A percentile compares a stretch with the other conserved stretches of the same genome.
Evolutionary conservation across 2,113 vertebrate genomes (phyloP).

Genomic region (Mustela lutreola): DNA sequence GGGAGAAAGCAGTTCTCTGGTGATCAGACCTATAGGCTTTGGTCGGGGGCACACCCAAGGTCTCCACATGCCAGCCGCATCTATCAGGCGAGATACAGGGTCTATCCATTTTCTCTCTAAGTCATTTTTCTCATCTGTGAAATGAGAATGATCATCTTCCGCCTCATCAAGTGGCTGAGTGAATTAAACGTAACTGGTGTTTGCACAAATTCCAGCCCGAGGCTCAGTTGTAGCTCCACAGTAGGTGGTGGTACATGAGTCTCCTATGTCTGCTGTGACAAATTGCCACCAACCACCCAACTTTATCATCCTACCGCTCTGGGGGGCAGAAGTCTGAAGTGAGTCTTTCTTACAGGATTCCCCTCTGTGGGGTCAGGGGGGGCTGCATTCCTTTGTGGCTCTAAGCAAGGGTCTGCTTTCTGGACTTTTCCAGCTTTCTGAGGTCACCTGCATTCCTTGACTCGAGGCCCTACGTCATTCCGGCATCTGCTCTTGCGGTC

Average conservation of each 20-base stretch:
- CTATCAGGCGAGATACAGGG: background rate
- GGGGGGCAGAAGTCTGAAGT: background rate
- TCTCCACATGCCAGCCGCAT: background rate
- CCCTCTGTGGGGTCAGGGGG: background rate
- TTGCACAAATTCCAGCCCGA: background rate
- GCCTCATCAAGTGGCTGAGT: background rate
- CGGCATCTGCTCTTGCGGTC: background rate
- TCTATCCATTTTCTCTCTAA: background rate
- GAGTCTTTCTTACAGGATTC: background rate
- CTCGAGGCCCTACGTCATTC: background rate
- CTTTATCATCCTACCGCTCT: background rate
- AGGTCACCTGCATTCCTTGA: background rate
- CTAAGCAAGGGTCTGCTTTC: background rate
- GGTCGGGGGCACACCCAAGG: background rate
- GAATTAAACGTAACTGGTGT: background rate
- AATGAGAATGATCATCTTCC: conserved; percentile 37
- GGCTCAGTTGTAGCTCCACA: background rate
- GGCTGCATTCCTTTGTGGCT: background rate
- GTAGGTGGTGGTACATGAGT: background rate
- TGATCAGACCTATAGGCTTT: background rate
- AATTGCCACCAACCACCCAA: background rate
- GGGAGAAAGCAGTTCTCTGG: background rate
- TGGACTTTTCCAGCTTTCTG: background rate
- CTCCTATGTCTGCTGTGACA: background rate
- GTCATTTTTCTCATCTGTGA: background rate